Percentiles rank a stretch among this genome's conserved stretches.
These are phyloP conservation scores for Octomys mimax DNA, from an alignment of 2,797 vertebrate species.

Conservation along the genomic window DNA sequence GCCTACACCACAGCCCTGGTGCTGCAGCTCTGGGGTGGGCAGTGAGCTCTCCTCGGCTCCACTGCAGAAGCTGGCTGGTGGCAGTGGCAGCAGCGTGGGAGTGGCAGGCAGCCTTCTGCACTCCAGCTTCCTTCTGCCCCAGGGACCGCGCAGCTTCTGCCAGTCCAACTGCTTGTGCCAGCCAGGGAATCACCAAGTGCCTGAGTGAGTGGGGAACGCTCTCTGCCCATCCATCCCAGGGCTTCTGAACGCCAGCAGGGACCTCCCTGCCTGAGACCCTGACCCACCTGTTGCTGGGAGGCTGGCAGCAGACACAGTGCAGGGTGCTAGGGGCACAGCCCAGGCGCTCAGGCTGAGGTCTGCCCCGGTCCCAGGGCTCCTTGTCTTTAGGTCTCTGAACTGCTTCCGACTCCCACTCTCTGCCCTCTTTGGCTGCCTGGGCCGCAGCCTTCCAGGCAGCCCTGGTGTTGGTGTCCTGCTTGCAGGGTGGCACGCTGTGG, in stretches of 20 bases:
- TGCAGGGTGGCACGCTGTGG: constrained; percentile 57
- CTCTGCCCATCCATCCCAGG: not conserved
- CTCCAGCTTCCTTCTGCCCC: not conserved
- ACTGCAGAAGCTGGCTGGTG: not conserved
- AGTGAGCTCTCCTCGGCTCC: not conserved
- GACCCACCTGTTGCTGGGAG: constrained; percentile 94
- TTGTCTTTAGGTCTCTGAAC: constrained; percentile 52
- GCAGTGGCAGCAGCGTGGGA: too few species aligned
- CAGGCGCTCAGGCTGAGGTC: constrained; percentile 89
- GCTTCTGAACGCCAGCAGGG: not conserved
- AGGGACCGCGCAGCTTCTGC: not conserved
- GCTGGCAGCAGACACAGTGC: constrained; percentile 95
- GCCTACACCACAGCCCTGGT: not conserved
- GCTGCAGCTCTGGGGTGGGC: not conserved
- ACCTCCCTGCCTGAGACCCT: not conserved
- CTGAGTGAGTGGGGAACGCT: not conserved
- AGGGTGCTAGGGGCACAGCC: constrained; percentile 91
- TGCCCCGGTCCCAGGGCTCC: constrained; percentile 68
- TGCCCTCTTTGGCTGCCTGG: constrained; percentile 76
- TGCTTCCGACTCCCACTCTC: constrained; percentile 83
- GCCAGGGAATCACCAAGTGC: not conserved
- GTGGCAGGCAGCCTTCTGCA: not conserved
- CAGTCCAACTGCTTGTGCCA: not conserved
- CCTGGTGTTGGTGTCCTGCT: constrained; percentile 85
- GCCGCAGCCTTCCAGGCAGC: constrained; percentile 81